These are phyloP conservation scores for Caradrina clavipalpis DNA, from an alignment of 2,888 invertebrate genomes.

Conservation along the genomic window DNA sequence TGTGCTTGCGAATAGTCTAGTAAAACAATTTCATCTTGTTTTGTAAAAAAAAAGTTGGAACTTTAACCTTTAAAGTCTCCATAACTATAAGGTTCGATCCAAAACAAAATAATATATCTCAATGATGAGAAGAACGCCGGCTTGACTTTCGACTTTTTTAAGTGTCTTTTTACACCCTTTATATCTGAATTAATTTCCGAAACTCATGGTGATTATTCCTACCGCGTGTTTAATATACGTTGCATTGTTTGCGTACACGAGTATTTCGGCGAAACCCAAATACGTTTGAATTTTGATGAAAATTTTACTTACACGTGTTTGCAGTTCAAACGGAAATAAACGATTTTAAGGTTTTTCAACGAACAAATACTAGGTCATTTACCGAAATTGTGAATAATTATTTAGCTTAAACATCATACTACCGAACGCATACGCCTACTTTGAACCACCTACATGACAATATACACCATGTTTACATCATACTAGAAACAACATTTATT, in stretches of 20 bases:
- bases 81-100: too few relatives aligned
- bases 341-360: too few relatives aligned
- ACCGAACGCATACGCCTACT: not conserved
- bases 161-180: too few relatives aligned
- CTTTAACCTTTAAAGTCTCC: too few relatives aligned
- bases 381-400: not conserved
- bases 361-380: not conserved
- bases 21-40: too few relatives aligned
- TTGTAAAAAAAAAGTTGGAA: too few relatives aligned
- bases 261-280: not conserved
- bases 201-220: constrained; percentile 35
- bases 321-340: not conserved
- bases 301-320: not conserved
- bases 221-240: not conserved
- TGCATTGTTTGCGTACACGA: not conserved
- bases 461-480: constrained; percentile 22
- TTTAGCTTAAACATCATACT: too few relatives aligned
- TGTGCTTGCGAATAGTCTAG: too few relatives aligned
- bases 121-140: too few relatives aligned
- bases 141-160: too few relatives aligned
- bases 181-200: constrained; percentile 38
- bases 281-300: not conserved
- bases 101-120: too few relatives aligned
- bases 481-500: constrained; percentile 16
- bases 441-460: not conserved